Evolutionary conservation across 2,797 vertebrate genomes (phyloP).

Genomic region (Pangasius krempfi): DNA sequence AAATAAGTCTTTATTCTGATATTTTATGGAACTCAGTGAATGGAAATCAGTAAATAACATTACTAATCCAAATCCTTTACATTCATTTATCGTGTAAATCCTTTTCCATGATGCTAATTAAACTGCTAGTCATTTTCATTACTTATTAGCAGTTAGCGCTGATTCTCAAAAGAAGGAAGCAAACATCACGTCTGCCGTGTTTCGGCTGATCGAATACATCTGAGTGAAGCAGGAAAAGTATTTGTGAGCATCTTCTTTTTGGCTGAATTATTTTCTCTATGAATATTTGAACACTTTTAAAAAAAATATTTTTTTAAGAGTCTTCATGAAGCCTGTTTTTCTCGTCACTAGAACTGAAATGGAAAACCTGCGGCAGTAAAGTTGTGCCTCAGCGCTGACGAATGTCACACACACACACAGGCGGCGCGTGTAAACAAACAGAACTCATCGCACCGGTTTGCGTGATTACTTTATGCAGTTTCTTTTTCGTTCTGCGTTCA

Average conservation of each 20-base stretch:
- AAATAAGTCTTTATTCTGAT: neutral
- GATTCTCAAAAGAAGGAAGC: neutral
- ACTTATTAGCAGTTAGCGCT: neutral
- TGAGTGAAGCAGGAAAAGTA: neutral
- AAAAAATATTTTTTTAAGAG: too few species aligned
- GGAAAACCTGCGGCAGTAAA: neutral
- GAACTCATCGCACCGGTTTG: neutral
- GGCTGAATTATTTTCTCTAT: neutral
- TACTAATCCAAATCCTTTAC: neutral
- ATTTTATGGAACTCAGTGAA: neutral
- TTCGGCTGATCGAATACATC: neutral
- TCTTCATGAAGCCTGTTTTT: neutral
- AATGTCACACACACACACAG: neutral
- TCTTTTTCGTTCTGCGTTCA: neutral
- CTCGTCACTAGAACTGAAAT: neutral
- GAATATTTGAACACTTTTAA: neutral
- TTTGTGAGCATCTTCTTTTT: neutral
- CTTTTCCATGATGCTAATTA: neutral
- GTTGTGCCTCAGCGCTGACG: neutral
- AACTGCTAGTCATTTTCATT: neutral
- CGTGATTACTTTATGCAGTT: neutral
- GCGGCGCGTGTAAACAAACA: neutral
- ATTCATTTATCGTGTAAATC: neutral
- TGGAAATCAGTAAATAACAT: neutral
- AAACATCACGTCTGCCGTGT: neutral